Evolutionary conservation across 2,888 invertebrate genomes (phyloP).

Genomic region (Heterodera filipjevi): DNA sequence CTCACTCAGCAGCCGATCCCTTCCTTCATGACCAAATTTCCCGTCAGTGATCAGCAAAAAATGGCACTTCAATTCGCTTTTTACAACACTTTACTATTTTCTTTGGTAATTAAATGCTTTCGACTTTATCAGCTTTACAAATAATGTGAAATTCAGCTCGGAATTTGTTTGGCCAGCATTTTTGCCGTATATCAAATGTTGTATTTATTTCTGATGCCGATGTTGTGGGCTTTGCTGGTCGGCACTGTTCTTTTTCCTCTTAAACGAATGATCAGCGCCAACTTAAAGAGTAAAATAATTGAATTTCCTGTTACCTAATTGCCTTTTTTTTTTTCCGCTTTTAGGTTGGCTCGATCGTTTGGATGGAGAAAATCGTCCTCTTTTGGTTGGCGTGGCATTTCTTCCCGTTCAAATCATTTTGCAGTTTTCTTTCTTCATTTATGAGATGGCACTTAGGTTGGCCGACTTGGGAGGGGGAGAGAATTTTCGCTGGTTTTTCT

Average conservation of each 20-base stretch:
- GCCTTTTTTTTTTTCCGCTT: constrained; percentile 33
- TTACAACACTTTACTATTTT: constrained; percentile 58
- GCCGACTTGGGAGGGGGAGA: too few relatives aligned
- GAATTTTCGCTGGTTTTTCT: constrained; percentile 22
- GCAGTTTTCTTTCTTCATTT: constrained; percentile 47
- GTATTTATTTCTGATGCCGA: constrained; percentile 75
- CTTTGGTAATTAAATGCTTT: constrained; percentile 43
- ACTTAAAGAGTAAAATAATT: constrained; percentile 36
- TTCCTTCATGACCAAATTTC: constrained; percentile 38
- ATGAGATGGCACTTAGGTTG: constrained; percentile 38
- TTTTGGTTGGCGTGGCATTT: constrained; percentile 67
- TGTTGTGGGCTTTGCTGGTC: constrained; percentile 92
- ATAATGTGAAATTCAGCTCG: constrained; percentile 44
- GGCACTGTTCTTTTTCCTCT: constrained; percentile 80
- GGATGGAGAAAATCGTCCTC: constrained; percentile 67
- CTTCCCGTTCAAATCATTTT: constrained; percentile 73
- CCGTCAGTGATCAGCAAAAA: constrained; percentile 48
- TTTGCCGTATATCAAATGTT: constrained; percentile 76
- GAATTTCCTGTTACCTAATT: constrained; percentile 24
- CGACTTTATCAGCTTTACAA: not conserved
- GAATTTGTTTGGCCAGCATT: constrained; percentile 70
- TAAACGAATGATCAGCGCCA: constrained; percentile 40
- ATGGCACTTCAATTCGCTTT: constrained; percentile 58
- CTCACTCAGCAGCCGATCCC: not conserved
- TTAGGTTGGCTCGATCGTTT: constrained; percentile 57